Evolutionary conservation across 2,888 invertebrate genomes (phyloP).

Genomic region (Rhamnusium bicolor): DNA sequence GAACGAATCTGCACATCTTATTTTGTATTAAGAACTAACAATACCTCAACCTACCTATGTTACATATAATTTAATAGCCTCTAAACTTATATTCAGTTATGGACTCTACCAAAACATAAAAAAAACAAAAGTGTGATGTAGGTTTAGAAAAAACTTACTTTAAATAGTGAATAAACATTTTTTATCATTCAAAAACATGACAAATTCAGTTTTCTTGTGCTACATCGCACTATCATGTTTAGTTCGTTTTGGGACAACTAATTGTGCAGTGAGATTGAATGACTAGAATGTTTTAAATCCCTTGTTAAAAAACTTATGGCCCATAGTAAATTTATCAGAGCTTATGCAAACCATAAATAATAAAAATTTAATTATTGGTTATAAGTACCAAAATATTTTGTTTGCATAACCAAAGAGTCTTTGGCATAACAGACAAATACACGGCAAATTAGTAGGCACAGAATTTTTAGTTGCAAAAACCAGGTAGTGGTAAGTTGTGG

Average conservation of each 20-base stretch:
- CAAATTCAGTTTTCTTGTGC: background rate
- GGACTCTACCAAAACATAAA: background rate
- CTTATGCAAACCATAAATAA: no score
- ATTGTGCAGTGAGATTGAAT: background rate
- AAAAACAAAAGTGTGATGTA: background rate
- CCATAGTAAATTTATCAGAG: no score
- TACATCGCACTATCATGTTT: background rate
- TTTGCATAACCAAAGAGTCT: no score
- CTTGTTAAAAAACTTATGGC: background rate
- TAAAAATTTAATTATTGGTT: no score
- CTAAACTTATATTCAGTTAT: background rate
- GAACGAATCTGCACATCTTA: background rate
- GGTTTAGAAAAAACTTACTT: no score
- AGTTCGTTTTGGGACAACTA: background rate
- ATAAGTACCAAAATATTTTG: no score
- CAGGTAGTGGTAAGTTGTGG: no score
- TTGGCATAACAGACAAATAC: no score
- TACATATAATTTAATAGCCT: background rate
- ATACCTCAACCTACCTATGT: background rate
- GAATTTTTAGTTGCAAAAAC: no score
- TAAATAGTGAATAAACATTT: no score
- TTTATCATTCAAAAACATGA: background rate
- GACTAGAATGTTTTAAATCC: background rate
- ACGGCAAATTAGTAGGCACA: no score
- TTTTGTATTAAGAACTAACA: background rate